Evolutionary conservation across 37 sponge, comb jelly and placozoan genomes (phyloP).

Genomic region (Eunapius fragilis): DNA sequence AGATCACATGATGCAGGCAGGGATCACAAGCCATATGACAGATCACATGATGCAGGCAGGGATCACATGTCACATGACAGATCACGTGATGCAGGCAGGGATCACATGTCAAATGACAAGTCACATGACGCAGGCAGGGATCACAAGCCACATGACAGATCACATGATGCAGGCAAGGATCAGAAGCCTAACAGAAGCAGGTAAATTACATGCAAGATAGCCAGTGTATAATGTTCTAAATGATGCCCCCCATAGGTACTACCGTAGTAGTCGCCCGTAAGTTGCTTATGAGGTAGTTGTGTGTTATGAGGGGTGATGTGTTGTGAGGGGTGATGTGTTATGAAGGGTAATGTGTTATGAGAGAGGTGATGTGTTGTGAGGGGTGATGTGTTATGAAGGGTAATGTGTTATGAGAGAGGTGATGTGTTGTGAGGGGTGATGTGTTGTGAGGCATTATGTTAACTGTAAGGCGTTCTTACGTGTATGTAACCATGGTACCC

Average conservation of each 20-base stretch:
- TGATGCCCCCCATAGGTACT: background rate
- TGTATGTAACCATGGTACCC: too few relatives aligned
- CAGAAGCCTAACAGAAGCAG: background rate
- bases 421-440: background rate
- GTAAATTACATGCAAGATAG: background rate
- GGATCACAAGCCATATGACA: background rate
- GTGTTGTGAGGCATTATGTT: background rate
- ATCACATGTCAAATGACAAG: background rate
- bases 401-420: background rate
- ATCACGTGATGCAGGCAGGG: background rate
- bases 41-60: background rate
- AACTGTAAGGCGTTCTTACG: too few relatives aligned
- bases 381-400: background rate
- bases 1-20: slow-evolving; percentile 8
- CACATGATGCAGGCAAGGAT: too few relatives aligned
- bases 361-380: background rate
- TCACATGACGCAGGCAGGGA: background rate
- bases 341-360: background rate
- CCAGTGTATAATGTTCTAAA: background rate
- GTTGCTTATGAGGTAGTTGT: background rate
- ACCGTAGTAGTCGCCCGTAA: background rate
- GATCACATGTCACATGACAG: background rate
- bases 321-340: background rate
- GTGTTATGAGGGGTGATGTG: background rate
- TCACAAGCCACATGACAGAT: too few relatives aligned